Evolutionary conservation across 2,113 vertebrate genomes (phyloP).

Genomic region (Eurystomus gularis): DNA sequence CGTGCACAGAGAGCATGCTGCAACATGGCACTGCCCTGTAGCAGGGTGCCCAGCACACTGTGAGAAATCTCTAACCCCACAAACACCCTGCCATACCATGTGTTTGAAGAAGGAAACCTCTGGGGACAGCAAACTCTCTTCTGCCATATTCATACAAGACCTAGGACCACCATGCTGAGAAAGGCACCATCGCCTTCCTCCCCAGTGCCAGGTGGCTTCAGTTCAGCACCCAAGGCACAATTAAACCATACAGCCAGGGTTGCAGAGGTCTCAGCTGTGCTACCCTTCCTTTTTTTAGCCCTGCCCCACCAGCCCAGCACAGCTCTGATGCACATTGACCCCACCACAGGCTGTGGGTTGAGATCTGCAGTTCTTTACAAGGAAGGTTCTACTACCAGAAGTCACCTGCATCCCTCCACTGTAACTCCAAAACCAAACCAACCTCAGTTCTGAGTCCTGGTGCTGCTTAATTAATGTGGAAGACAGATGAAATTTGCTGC

Average conservation of each 20-base stretch:
- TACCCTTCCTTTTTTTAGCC: background rate
- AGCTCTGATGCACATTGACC: background rate
- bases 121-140: background rate
- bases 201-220: background rate
- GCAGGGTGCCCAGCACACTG: background rate
- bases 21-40: background rate
- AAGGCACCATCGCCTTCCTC: background rate
- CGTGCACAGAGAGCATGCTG: background rate
- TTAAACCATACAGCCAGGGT: background rate
- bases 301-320: background rate
- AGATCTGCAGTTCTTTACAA: background rate
- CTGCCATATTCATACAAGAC: background rate
- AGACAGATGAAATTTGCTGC: background rate
- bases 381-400: background rate
- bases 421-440: background rate
- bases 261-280: background rate
- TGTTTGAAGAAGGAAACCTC: background rate
- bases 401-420: background rate
- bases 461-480: background rate
- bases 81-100: background rate
- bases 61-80: background rate
- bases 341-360: background rate
- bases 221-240: background rate
- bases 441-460: background rate
- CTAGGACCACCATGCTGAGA: background rate